A percentile compares a stretch with the other conserved stretches of the same genome.
phyloP scores from a whole-genome alignment of 35 echinoderm and acorn worm genomes.

The Holothuria glaberrima region DNA sequence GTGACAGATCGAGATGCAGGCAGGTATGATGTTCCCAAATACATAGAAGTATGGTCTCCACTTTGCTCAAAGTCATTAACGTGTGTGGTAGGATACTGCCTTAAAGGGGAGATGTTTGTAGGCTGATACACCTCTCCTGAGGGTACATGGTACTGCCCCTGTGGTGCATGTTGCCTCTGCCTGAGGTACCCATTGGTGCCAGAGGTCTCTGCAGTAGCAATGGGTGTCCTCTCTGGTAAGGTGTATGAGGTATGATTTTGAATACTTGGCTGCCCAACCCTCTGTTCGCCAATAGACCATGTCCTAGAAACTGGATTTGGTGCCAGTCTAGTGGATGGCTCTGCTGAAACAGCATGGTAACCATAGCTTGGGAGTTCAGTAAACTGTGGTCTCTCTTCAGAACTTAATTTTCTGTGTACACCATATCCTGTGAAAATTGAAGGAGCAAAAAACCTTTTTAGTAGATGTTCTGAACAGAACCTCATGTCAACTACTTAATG shows the following conservation, averaged over 20 bases:
- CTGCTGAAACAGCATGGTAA: neutral
- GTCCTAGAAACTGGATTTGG: constrained; percentile 23
- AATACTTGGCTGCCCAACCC: neutral
- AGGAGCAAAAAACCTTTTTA: neutral
- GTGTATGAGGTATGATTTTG: constrained; percentile 1
- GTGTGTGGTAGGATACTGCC: constrained; percentile 7
- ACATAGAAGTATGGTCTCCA: neutral
- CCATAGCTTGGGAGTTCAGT: constrained; percentile 30
- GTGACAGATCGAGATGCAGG: neutral
- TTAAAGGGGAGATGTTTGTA: neutral
- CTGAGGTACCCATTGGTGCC: neutral
- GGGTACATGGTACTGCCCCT: constrained; percentile 44
- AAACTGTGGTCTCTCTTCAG: neutral
- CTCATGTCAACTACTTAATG: neutral
- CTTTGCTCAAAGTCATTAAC: neutral
- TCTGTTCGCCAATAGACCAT: constrained; percentile 24
- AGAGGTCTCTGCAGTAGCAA: neutral
- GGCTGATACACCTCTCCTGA: constrained; percentile 13
- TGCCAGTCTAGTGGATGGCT: neutral
- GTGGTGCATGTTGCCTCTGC: constrained; percentile 7
- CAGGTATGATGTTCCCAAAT: constrained; percentile 1
- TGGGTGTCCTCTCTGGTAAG: constrained; percentile 12
- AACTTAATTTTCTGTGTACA: neutral
- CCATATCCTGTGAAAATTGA: constrained; percentile 1
- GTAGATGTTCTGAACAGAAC: neutral